Conservation (phyloP, 1,140 invertebrate genomes). For the Caenorhabditis elegans region WBcel235 BX284602.5:13714501-13715000, state of each 20-base stretch:
- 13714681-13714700: slow-evolving; percentile 71
- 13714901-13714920: no score
- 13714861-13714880: no score
- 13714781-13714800: no score
- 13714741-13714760: slow-evolving; percentile 53
- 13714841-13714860: no score
- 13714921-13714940: no score
- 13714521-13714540: slow-evolving; percentile 34
- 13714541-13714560: slow-evolving; percentile 27
- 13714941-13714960: no score
- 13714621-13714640: slow-evolving; percentile 40
- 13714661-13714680: slow-evolving; percentile 72
- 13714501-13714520: slow-evolving; percentile 12
- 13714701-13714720: slow-evolving; percentile 67
- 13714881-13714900: no score
- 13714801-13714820: no score
- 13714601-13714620: slow-evolving; percentile 12
- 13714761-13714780: no score
- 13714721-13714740: slow-evolving; percentile 23
- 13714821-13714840: no score
- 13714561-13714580: not conserved
- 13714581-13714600: not conserved
- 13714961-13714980: no score
- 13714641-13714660: slow-evolving; percentile 70
- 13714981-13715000: no score